Percentiles rank a stretch among this genome's conserved stretches.
Evolutionary conservation across 2,888 invertebrate genomes (phyloP).

Genomic region (Venusia cambrica): DNA sequence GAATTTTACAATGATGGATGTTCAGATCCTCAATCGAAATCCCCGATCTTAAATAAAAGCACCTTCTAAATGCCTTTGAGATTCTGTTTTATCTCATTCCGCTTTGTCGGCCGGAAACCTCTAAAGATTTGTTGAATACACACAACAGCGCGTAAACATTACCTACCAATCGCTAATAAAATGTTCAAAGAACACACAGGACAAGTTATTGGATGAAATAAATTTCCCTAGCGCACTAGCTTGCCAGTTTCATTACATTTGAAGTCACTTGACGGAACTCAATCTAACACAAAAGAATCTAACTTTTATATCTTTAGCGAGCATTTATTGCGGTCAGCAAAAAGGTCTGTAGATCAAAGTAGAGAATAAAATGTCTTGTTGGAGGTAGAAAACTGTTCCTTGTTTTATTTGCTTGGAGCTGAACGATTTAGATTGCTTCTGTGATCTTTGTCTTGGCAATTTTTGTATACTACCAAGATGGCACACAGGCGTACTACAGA

Average conservation of each 20-base stretch:
- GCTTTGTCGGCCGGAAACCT: slow-evolving; percentile 24
- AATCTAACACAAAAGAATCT: slow-evolving; percentile 61
- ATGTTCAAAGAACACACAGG: slow-evolving; percentile 33
- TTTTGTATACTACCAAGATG: no score
- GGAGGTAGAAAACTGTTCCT: slow-evolving; percentile 30
- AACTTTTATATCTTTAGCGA: slow-evolving; percentile 65
- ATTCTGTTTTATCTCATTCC: slow-evolving; percentile 24
- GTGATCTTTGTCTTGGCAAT: slow-evolving; percentile 14
- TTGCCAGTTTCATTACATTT: slow-evolving; percentile 68
- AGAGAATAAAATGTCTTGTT: slow-evolving; percentile 45
- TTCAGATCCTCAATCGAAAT: no score
- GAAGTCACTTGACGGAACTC: slow-evolving; percentile 62
- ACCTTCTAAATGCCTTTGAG: slow-evolving; percentile 1
- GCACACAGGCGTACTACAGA: no score
- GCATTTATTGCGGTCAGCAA: slow-evolving; percentile 69
- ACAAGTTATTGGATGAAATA: slow-evolving; percentile 49
- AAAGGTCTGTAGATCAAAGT: slow-evolving; percentile 61
- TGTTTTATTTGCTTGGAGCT: slow-evolving; percentile 29
- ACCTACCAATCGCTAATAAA: slow-evolving; percentile 29
- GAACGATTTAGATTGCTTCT: slow-evolving; percentile 21
- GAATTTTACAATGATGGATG: no score
- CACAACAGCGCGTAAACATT: slow-evolving; percentile 29
- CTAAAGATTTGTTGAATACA: slow-evolving; percentile 28
- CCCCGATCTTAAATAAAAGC: no score
- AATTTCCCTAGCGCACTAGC: slow-evolving; percentile 53